Evolutionary conservation across 2,113 vertebrate species (phyloP), one percentile per base, ranked within the genome.

Genomic region (Sylvia atricapilla): DNA sequence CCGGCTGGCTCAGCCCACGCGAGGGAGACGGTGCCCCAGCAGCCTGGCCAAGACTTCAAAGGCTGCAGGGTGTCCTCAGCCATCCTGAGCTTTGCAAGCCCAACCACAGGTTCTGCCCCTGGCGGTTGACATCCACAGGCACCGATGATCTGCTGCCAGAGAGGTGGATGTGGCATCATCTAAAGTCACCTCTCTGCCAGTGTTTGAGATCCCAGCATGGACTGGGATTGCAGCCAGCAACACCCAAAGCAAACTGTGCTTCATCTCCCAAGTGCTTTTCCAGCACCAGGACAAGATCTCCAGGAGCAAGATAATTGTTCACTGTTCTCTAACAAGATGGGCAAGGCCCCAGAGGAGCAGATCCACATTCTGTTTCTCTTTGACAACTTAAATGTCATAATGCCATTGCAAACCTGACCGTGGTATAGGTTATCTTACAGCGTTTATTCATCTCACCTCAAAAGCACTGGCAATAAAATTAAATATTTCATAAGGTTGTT

Each of bases 1-100:
- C 68, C 0, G 0, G 53, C 7, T 1, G 3, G 60, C 77, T 66
- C 89, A 59, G 59, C 84, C 49, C 28, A 78, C 8, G 0, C 1
- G 0, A 56, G 46, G n/a, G 58, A 60, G 30, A 41, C 3, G 58
- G 20, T 83, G 82, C 55, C 70, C 50, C 0, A 2, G 70, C 86
- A 90, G 56, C 79, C 35, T 46, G 62, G 89, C 59, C 15, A 22
- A 50, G 46, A 33, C 63, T 95, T 64, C 62, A n/a, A 55, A 87
- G 70, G 58, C 89, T 66, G 16, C 0, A 1, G n/a, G 50, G 6
- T 81, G 67, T 90, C 85, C 85, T 68, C 3, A 37, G 63, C 25
- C 68, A 62, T 46, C 63, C 70, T 0, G 0, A 59, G 56, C 43
- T 84, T 15, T 72, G 37, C 41, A 33, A 70, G 14, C 52, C 77